Conservation (phyloP, 2,113 vertebrate genomes). For the Brachyhypopomus occidentalis region DNA sequence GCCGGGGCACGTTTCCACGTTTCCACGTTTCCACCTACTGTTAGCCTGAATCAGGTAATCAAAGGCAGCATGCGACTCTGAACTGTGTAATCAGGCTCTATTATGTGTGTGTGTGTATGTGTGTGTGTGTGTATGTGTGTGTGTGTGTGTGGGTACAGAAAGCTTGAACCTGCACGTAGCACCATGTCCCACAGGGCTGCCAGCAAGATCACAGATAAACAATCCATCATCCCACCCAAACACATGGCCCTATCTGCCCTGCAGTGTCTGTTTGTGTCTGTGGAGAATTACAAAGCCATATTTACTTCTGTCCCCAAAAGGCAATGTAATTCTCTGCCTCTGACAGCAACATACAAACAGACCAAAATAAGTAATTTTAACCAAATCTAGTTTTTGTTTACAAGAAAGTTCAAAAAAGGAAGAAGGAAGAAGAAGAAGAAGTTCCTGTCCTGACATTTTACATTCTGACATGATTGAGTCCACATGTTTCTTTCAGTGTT, state of each 20-base stretch:
- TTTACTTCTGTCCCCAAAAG: background rate
- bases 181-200: constrained; percentile 43
- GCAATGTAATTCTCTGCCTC: background rate
- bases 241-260: background rate
- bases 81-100: background rate
- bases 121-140: constrained; percentile 10
- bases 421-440: too few relatives aligned
- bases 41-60: background rate
- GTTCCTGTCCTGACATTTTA: too few relatives aligned
- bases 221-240: constrained; percentile 30
- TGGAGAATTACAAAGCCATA: background rate
- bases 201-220: constrained; percentile 42
- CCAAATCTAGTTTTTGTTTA: background rate
- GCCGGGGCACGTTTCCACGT: background rate
- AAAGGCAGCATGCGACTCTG: background rate
- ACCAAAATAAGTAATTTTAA: background rate
- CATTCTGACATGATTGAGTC: too few relatives aligned
- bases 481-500: too few relatives aligned
- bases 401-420: too few relatives aligned
- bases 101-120: constrained; percentile 21
- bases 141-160: background rate
- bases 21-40: background rate
- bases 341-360: background rate
- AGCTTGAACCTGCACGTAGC: constrained; percentile 53
- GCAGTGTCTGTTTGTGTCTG: constrained; percentile 20